phyloP scores from a whole-genome alignment of 2,888 invertebrate genomes.

The Pocota personata region DNA sequence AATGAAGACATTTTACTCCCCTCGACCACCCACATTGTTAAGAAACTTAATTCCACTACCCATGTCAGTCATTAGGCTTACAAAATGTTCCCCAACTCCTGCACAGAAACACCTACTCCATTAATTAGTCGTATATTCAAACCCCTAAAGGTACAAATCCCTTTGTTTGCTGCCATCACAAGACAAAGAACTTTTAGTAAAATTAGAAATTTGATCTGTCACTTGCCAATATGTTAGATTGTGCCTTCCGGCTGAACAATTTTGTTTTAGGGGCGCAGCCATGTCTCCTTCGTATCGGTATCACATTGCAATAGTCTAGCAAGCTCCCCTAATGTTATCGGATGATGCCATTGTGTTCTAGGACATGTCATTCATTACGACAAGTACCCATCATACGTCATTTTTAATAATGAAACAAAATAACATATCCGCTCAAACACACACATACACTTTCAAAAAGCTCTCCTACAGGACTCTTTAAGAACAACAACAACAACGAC shows the following conservation, averaged over 20 bases:
- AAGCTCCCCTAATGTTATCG: slow-evolving; percentile 10
- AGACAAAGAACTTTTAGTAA: slow-evolving; percentile 44
- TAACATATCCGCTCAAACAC: slow-evolving; percentile 35
- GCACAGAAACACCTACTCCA: slow-evolving; percentile 25
- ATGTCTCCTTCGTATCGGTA: neutral
- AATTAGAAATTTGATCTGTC: slow-evolving; percentile 63
- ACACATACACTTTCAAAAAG: slow-evolving; percentile 1
- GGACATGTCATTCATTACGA: slow-evolving; percentile 67
- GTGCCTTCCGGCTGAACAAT: neutral
- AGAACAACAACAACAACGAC: slow-evolving; percentile 37
- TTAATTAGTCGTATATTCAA: slow-evolving; percentile 35
- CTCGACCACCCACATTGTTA: neutral
- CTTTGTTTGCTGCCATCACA: slow-evolving; percentile 14
- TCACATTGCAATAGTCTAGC: slow-evolving; percentile 24
- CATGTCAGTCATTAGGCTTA: slow-evolving; percentile 37
- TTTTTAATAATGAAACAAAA: slow-evolving; percentile 54
- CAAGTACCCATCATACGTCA: slow-evolving; percentile 66
- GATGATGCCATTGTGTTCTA: slow-evolving; percentile 41
- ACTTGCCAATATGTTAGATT: slow-evolving; percentile 24
- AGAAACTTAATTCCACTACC: slow-evolving; percentile 28
- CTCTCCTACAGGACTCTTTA: slow-evolving; percentile 50
- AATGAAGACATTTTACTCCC: neutral
- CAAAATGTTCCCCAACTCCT: neutral
- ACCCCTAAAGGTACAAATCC: slow-evolving; percentile 12
- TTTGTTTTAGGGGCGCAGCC: neutral